phyloP scores from a whole-genome alignment of 2,888 invertebrate genomes.

The Drosophila lacicola region DNA sequence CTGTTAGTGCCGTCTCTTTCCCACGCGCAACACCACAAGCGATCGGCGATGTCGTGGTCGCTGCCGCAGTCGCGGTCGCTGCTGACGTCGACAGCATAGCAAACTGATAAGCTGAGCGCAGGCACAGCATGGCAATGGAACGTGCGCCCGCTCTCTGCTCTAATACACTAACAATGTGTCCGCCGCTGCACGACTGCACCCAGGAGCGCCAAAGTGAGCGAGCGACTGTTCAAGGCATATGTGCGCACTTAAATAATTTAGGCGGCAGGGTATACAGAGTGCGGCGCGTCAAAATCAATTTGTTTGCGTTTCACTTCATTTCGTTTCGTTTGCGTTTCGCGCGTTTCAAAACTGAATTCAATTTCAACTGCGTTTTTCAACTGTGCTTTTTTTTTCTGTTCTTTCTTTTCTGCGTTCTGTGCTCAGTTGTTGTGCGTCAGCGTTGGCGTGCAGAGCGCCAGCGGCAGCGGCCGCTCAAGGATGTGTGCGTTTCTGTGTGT shows the following conservation, averaged over 20 bases:
- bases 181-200: neutral
- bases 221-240: constrained; percentile 7
- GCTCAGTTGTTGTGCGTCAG: constrained; percentile 69
- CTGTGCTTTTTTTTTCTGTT: constrained; percentile 27
- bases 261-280: constrained; percentile 37
- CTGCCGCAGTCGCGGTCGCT: constrained; percentile 17
- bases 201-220: neutral
- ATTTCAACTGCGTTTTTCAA: constrained; percentile 53
- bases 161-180: constrained; percentile 16
- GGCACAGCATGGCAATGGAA: constrained; percentile 47
- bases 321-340: constrained; percentile 54
- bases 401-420: constrained; percentile 32
- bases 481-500: constrained; percentile 16
- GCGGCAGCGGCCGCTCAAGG: constrained; percentile 30
- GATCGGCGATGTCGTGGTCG: constrained; percentile 41
- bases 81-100: constrained; percentile 32
- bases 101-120: constrained; percentile 60
- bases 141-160: constrained; percentile 21
- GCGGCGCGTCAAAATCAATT: constrained; percentile 33
- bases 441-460: constrained; percentile 55
- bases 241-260: constrained; percentile 8
- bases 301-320: constrained; percentile 38
- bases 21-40: constrained; percentile 32
- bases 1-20: constrained; percentile 29
- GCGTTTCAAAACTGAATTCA: constrained; percentile 57